These are phyloP conservation scores for Eurytoma adleriae DNA, from an alignment of 2,888 invertebrate genomes.

Conservation along the genomic window DNA sequence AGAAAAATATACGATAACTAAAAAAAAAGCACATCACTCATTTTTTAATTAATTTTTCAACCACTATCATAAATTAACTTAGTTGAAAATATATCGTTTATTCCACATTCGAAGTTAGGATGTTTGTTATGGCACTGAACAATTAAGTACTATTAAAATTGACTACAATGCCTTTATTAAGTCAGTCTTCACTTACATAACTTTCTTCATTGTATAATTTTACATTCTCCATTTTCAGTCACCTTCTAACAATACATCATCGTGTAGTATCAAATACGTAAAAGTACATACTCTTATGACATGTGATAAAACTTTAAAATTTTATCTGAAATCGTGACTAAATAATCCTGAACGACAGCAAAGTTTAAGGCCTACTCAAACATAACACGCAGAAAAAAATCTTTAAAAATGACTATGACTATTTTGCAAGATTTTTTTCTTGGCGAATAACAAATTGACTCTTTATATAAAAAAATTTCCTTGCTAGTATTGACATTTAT, in stretches of 20 bases:
- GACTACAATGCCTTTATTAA: constrained; percentile 25
- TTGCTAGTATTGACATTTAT: neutral
- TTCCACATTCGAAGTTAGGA: no score
- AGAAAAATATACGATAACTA: constrained; percentile 44
- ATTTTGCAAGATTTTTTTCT: constrained; percentile 16
- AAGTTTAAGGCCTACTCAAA: constrained; percentile 11
- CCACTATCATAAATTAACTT: no score
- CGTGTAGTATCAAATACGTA: neutral
- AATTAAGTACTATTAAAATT: no score
- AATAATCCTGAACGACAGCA: neutral
- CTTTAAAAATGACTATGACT: constrained; percentile 18
- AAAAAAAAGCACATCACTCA: constrained; percentile 2
- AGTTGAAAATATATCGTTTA: no score
- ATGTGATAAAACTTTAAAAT: no score
- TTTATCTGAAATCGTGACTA: neutral
- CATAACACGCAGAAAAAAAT: constrained; percentile 7
- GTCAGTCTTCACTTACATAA: neutral
- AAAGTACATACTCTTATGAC: no score
- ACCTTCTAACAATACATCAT: neutral
- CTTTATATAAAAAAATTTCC: neutral
- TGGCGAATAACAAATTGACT: constrained; percentile 11
- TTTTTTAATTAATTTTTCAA: no score
- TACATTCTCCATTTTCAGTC: no score
- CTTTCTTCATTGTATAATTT: neutral
- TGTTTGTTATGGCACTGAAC: no score